A percentile compares a stretch with the other conserved stretches of the same genome.
Evolutionary conservation across 2,113 vertebrate species (phyloP).

Genomic region (Lichenostomus cassidix): DNA sequence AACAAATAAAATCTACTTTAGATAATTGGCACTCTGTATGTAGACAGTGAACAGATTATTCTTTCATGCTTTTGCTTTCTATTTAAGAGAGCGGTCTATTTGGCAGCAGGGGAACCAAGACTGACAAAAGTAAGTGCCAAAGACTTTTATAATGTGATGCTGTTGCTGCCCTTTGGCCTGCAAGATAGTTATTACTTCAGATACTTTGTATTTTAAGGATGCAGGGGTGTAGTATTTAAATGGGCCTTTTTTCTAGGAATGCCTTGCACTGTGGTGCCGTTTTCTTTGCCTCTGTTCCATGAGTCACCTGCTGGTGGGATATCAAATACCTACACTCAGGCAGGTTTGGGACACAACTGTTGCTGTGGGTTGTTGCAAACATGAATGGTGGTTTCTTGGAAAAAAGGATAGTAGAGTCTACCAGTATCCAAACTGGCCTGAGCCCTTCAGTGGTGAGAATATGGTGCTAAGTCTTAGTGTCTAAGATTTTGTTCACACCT

Average conservation of each 20-base stretch:
- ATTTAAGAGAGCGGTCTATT: neutral
- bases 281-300: neutral
- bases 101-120: neutral
- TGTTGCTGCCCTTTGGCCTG: neutral
- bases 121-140: neutral
- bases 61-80: neutral
- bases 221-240: neutral
- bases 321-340: neutral
- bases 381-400: neutral
- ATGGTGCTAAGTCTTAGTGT: neutral
- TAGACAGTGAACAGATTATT: neutral
- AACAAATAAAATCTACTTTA: neutral
- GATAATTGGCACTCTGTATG: neutral
- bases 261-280: neutral
- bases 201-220: neutral
- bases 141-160: neutral
- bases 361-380: neutral
- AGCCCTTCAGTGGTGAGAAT: neutral
- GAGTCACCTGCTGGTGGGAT: neutral
- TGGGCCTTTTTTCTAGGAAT: neutral
- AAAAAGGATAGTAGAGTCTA: neutral
- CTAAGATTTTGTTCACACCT: neutral
- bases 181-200: neutral
- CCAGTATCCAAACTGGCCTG: neutral
- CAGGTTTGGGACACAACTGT: neutral